Base-by-base conservation (phyloP, 2,113 vertebrate genomes). In the Hypocryptadius cinnamomeus region DNA sequence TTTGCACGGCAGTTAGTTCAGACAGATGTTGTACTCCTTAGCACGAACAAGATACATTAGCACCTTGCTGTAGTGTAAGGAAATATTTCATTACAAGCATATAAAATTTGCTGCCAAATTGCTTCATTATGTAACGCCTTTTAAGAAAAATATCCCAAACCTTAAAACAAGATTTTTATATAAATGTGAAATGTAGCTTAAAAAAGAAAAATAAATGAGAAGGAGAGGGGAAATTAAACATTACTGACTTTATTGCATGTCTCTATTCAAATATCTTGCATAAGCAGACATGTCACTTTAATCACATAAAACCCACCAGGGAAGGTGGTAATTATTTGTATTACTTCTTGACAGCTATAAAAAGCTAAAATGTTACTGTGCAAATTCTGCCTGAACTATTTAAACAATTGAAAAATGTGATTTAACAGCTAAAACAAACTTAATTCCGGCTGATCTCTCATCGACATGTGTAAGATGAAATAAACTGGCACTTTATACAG, bases 211-310 rank as follows among this genome's bases (percentile, higher is more conserved):
- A 66, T 31, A 60, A 50, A 77, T 33, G 12, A 64, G 45, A 68
- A 90, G 40, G 39, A 93, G 37, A 87, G 33, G 53, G 51, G 35
- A 92, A 96, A 92, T 89, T 84, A 94, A 94, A 86, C 76, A 37
- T 91, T 92, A 88, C 85, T 84, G 76, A 91, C 74, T 92, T 89
- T 87, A 93, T 89, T 95, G 85, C 92, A 94, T 91, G 81, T 92
- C 87, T 96, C 73, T 94, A 95, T 95, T 95, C 89, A 95, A 93
- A 94, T 91, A 88, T 54, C 92, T 95, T 96, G 79, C 84, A 90
- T 92, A 96, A 97, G 76, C 85, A 96, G 93, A 95, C 90, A 88
- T 95, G 94, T 92, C 96, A 96, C 73, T 96, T 96, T 95, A 95
- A 95, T 96, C 90, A 93, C 79, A 93, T 93, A 94, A 96, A 94